A percentile compares a stretch with the other conserved stretches of the same genome.
These are phyloP conservation scores for Rhynchopsitta pachyrhyncha DNA, from an alignment of 2,113 vertebrate species.

Conservation along the genomic window DNA sequence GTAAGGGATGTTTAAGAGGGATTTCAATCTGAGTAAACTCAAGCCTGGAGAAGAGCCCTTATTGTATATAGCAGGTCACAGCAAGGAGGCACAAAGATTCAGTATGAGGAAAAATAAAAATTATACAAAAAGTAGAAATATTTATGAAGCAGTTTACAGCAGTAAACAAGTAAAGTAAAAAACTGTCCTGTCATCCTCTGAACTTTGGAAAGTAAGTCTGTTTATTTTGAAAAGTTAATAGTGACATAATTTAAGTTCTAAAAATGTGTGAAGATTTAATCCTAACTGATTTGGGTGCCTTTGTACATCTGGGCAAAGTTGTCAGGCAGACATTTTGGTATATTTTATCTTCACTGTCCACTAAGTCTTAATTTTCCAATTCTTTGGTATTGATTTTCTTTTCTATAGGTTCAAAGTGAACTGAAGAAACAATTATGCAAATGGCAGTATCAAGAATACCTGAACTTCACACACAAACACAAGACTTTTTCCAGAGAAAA, in stretches of 20 bases:
- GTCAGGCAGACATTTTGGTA: not conserved
- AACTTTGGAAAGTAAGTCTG: not conserved
- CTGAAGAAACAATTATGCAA: slow-evolving; percentile 77
- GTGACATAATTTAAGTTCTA: not conserved
- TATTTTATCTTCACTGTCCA: not conserved
- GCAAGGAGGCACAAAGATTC: not conserved
- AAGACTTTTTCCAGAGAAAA: slow-evolving; percentile 76
- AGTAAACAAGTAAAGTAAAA: not conserved
- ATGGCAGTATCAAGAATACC: slow-evolving; percentile 73
- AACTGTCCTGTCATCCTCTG: not conserved
- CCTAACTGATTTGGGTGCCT: not conserved
- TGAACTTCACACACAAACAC: slow-evolving; percentile 70
- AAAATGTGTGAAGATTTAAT: not conserved
- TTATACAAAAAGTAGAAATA: not conserved
- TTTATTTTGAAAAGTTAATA: not conserved
- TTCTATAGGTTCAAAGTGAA: slow-evolving; percentile 80
- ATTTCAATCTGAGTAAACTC: not conserved
- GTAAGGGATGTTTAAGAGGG: not conserved
- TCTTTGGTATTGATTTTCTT: not conserved
- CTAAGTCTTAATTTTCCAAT: not conserved
- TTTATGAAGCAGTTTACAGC: not conserved
- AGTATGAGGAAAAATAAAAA: not conserved
- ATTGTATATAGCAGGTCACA: not conserved
- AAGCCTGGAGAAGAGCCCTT: not conserved
- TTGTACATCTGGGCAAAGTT: not conserved